phyloP scores from a whole-genome alignment of 1,140 invertebrate genomes.

The Sminthurinus signatus region DNA sequence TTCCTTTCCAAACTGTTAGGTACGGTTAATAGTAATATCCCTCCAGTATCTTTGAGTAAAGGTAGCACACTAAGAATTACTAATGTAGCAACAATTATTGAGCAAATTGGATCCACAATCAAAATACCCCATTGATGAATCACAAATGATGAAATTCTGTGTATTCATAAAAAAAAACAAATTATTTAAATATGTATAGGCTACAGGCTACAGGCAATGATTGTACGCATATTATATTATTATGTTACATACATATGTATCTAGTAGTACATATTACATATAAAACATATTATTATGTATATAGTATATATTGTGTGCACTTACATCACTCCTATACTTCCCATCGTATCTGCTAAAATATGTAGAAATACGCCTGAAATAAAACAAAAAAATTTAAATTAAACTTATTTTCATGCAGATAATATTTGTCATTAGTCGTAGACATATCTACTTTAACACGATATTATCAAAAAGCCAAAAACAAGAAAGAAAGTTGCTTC shows the following conservation, averaged over 20 bases:
- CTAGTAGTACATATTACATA: too few species aligned
- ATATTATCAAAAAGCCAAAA: too few species aligned
- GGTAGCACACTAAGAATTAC: constrained; percentile 55
- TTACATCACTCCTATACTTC: constrained; percentile 58
- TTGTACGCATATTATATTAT: too few species aligned
- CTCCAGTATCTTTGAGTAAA: constrained; percentile 51
- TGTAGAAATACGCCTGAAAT: constrained; percentile 57
- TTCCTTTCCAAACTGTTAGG: constrained; percentile 39
- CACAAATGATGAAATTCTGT: constrained; percentile 56
- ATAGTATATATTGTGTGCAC: too few species aligned
- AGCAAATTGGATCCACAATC: constrained; percentile 59
- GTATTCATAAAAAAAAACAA: too few species aligned
- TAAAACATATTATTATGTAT: too few species aligned
- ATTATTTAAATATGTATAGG: too few species aligned
- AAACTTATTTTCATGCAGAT: background rate
- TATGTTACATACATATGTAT: too few species aligned
- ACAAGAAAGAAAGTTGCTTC: too few species aligned
- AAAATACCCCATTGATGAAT: constrained; percentile 57
- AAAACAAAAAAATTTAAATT: background rate
- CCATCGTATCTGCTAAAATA: constrained; percentile 57
- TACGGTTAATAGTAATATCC: constrained; percentile 47
- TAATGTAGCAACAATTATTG: constrained; percentile 55
- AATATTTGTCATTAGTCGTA: too few species aligned
- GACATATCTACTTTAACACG: too few species aligned
- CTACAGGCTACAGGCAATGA: too few species aligned